A percentile compares a stretch with the other conserved stretches of the same genome.
Evolutionary conservation across 1,140 invertebrate species (phyloP).

Genomic region (Aphelinus certus): DNA sequence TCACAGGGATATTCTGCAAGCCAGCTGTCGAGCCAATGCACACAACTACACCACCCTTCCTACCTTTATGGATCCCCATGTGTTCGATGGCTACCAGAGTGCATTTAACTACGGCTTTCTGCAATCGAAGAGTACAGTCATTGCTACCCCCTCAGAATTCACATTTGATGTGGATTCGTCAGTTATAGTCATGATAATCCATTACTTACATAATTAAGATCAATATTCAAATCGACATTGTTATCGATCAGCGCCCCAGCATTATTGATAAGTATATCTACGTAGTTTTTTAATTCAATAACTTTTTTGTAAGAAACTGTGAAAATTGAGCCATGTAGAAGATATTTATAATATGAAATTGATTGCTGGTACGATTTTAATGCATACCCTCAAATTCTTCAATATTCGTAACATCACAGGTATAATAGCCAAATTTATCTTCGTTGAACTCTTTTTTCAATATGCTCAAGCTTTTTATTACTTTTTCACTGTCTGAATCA

Average conservation of each 20-base stretch:
- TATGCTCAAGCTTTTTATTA: not conserved
- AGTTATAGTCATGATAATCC: no score
- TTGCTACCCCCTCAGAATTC: no score
- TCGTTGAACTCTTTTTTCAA: constrained; percentile 14
- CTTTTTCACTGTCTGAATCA: not conserved
- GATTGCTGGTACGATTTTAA: no score
- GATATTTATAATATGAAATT: no score
- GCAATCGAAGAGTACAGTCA: no score
- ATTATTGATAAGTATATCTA: constrained; percentile 32
- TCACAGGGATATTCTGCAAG: constrained; percentile 43
- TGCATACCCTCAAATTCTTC: not conserved
- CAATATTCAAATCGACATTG: not conserved
- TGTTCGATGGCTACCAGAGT: constrained; percentile 56
- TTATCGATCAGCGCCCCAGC: constrained; percentile 2
- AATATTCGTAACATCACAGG: constrained; percentile 11
- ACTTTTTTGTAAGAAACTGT: constrained; percentile 5
- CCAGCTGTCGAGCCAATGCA: constrained; percentile 63
- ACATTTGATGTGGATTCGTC: no score
- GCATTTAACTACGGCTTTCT: no score
- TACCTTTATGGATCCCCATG: constrained; percentile 62
- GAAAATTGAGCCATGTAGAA: no score
- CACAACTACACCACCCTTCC: constrained; percentile 61
- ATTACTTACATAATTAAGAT: constrained; percentile 16
- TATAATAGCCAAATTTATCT: constrained; percentile 14
- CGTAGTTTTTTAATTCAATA: constrained; percentile 2